phyloP scores from a whole-genome alignment of 1,140 invertebrate species.

The Amphibalanus amphitrite region DNA sequence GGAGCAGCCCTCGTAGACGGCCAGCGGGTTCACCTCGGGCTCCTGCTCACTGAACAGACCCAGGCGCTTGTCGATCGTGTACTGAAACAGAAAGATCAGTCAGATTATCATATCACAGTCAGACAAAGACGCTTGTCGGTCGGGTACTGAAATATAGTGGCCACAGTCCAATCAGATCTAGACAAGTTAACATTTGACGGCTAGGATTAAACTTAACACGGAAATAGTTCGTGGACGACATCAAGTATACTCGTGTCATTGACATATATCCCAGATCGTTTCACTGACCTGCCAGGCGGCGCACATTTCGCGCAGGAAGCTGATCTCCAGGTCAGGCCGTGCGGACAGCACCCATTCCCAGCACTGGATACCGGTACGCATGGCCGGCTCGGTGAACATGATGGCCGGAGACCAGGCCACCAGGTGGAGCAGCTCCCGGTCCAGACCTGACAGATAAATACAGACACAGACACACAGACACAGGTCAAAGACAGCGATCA shows the following conservation, averaged over 20 bases:
- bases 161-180: no score
- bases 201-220: no score
- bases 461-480: no score
- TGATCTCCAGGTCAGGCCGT: conserved; percentile 68
- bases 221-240: no score
- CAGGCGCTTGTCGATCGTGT: conserved; percentile 55
- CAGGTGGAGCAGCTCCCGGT: conserved; percentile 52
- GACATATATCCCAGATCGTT: no score
- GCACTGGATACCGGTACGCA: conserved; percentile 78
- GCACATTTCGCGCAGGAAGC: conserved; percentile 76
- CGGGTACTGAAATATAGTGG: no score
- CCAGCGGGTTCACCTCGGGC: conserved; percentile 58
- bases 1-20: conserved; percentile 61
- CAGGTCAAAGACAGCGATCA: no score
- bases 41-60: conserved; percentile 64
- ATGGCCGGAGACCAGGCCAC: conserved; percentile 70
- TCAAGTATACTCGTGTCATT: no score
- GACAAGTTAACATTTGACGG: no score
- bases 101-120: no score
- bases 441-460: conserved; percentile 23
- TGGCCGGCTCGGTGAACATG: conserved; percentile 71
- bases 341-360: conserved; percentile 98
- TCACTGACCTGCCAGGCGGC: conserved; percentile 56
- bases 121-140: no score
- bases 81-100: conserved; percentile 12